Percentiles rank a stretch among this genome's conserved stretches.
phyloP scores from a whole-genome alignment of 2,888 invertebrate genomes.

The Atethmia centrago region DNA sequence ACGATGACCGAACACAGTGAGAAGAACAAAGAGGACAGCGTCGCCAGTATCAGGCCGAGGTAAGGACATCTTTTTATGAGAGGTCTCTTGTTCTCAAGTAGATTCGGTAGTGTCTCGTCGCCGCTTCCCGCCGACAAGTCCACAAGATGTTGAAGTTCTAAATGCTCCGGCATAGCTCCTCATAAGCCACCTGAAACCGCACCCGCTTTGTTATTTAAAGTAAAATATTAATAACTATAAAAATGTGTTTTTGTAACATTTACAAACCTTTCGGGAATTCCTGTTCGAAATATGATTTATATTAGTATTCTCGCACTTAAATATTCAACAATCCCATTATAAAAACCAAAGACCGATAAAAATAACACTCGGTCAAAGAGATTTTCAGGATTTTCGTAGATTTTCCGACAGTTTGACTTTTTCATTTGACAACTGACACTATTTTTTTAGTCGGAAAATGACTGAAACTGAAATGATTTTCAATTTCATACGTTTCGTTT shows the following conservation, averaged over 20 bases:
- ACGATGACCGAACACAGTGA: conserved; percentile 97
- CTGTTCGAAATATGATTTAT: conserved; percentile 12
- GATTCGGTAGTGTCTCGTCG: conserved; percentile 85
- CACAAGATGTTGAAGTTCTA: conserved; percentile 95
- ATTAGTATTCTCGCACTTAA: conserved; percentile 19
- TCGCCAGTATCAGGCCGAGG: conserved; percentile 95
- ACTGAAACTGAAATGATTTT: conserved; percentile 22
- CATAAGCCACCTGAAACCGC: conserved; percentile 69
- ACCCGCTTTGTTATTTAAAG: conserved; percentile 48
- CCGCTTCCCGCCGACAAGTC: conserved; percentile 90
- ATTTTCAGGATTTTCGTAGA: conserved; percentile 50
- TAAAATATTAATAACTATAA: conserved; percentile 41
- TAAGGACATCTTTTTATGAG: conserved; percentile 92
- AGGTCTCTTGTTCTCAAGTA: conserved; percentile 86
- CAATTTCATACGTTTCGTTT: conserved; percentile 35
- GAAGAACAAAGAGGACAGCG: conserved; percentile 96
- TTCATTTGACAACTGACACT: conserved; percentile 22
- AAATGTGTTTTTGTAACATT: conserved; percentile 3
- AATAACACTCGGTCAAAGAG: conserved; percentile 31
- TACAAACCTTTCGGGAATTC: conserved; percentile 50
- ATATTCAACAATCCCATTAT: conserved; percentile 44
- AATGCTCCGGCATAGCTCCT: conserved; percentile 92
- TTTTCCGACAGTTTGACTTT: conserved; percentile 43
- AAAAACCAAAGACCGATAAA: conserved; percentile 33
- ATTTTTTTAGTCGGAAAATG: background rate